phyloP scores from a whole-genome alignment of 2,888 invertebrate species.

The Melieria omissa region DNA sequence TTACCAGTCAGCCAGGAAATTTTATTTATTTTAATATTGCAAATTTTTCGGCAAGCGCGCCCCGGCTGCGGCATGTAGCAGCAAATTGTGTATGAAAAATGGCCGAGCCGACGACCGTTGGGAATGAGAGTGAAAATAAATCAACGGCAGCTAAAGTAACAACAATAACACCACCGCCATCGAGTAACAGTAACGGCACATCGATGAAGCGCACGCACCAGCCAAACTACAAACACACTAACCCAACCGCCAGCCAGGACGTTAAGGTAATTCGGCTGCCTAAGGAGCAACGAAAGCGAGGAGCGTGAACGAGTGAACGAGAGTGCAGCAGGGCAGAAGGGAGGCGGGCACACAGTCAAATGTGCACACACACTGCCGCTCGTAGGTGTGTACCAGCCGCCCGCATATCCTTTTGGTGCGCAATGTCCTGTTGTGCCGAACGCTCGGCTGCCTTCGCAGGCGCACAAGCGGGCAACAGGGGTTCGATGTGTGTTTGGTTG shows the following conservation, averaged over 20 bases:
- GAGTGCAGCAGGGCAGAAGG: no score
- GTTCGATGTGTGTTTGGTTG: slow-evolving; percentile 18
- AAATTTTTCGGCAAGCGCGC: slow-evolving; percentile 31
- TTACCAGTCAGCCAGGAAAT: slow-evolving; percentile 17
- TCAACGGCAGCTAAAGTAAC: slow-evolving; percentile 17
- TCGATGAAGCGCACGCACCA: no score
- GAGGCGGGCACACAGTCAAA: no score
- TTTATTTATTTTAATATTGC: slow-evolving; percentile 37
- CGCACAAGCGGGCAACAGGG: neutral
- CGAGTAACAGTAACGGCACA: slow-evolving; percentile 9
- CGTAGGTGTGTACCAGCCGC: neutral
- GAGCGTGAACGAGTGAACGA: no score
- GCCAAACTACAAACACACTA: no score
- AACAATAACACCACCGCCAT: slow-evolving; percentile 1
- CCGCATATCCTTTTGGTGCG: neutral
- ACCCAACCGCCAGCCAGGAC: no score
- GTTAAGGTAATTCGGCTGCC: no score
- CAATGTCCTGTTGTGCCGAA: neutral
- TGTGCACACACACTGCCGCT: neutral
- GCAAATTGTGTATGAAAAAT: slow-evolving; percentile 32
- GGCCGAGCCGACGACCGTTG: neutral
- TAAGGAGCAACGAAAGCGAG: no score
- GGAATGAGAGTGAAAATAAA: slow-evolving; percentile 32
- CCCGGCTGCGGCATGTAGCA: slow-evolving; percentile 13
- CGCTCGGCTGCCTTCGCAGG: no score